phyloP scores from a whole-genome alignment of 2,888 invertebrate species.

The Stegana nigrithorax region DNA sequence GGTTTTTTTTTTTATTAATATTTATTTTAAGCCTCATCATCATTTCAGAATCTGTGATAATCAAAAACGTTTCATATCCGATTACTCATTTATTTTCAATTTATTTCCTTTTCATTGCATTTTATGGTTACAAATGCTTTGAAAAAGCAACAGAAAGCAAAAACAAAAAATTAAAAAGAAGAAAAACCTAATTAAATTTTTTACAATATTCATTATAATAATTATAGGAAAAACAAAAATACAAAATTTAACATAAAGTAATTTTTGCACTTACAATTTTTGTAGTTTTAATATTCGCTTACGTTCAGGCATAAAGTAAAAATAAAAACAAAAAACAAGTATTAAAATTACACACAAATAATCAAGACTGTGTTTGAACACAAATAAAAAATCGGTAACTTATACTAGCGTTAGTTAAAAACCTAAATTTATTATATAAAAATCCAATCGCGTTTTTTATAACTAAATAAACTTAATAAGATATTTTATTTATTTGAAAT shows the following conservation, averaged over 20 bases:
- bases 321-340: background rate
- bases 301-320: background rate
- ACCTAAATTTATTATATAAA: too few species aligned
- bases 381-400: background rate
- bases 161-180: constrained; percentile 5
- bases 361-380: constrained; percentile 19
- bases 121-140: too few species aligned
- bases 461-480: background rate
- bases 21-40: constrained; percentile 23
- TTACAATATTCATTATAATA: constrained; percentile 7
- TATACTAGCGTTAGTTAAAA: background rate
- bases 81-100: constrained; percentile 16
- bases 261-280: constrained; percentile 20
- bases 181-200: constrained; percentile 18
- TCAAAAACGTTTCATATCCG: constrained; percentile 41
- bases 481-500: background rate
- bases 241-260: too few species aligned
- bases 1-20: background rate
- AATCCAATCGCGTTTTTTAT: background rate
- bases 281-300: background rate
- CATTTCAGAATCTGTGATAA: constrained; percentile 53
- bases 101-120: constrained; percentile 4
- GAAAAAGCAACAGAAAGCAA: background rate
- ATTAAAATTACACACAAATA: constrained; percentile 17
- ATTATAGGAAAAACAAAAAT: background rate